Conservation (phyloP, 2,888 invertebrate genomes). For the Clunio marinus region DNA sequence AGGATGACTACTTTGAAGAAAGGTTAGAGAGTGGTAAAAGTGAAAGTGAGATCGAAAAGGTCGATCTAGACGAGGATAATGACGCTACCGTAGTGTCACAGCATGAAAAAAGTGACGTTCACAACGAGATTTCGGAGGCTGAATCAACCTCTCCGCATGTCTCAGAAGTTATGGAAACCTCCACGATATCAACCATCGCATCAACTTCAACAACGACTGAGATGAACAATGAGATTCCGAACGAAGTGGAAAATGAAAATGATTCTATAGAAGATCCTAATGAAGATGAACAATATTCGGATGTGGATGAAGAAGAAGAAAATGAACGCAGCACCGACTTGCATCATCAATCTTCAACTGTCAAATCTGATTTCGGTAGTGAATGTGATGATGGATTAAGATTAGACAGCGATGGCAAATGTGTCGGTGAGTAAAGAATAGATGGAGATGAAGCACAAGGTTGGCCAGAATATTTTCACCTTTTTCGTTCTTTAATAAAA, state of each 20-base stretch:
- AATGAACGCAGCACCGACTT: neutral
- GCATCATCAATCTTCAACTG: conserved; percentile 38
- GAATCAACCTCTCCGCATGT: neutral
- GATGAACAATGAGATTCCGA: conserved; percentile 28
- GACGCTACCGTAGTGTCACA: conserved; percentile 24
- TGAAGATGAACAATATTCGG: conserved; percentile 29
- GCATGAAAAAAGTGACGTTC: conserved; percentile 1
- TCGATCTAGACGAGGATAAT: conserved; percentile 1
- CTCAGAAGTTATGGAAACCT: neutral
- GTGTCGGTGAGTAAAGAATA: conserved; percentile 30
- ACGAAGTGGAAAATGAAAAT: conserved; percentile 36
- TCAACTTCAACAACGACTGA: conserved; percentile 10
- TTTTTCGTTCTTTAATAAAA: neutral
- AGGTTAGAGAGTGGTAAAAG: conserved; percentile 36
- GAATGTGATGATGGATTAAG: conserved; percentile 47
- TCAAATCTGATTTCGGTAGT: conserved; percentile 18
- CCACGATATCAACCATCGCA: neutral
- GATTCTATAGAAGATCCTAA: conserved; percentile 39
- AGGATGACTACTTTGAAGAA: conserved; percentile 35
- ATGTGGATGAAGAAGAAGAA: neutral
- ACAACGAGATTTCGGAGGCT: conserved; percentile 12
- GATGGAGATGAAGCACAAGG: conserved; percentile 34
- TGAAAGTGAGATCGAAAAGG: conserved; percentile 39
- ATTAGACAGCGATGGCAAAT: conserved; percentile 41
- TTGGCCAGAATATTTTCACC: neutral